Evolutionary conservation across 2,113 vertebrate species (phyloP).

Genomic region (Cyanoliseus patagonus): DNA sequence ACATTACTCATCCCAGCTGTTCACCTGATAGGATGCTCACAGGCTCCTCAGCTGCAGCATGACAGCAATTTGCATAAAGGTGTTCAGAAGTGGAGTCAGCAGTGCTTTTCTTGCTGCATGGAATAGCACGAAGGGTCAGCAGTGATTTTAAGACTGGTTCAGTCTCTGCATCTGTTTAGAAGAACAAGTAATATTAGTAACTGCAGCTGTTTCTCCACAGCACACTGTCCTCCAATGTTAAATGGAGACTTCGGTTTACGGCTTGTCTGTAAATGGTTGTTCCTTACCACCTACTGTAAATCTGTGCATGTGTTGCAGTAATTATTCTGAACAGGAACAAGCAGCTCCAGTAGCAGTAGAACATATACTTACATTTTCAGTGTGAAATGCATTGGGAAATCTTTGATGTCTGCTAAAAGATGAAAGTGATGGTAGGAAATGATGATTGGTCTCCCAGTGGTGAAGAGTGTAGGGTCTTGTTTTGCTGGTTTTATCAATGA

Average conservation of each 20-base stretch:
- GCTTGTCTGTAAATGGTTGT: neutral
- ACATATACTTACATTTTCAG: neutral
- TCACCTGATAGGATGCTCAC: neutral
- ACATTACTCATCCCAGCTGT: neutral
- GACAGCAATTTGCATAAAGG: neutral
- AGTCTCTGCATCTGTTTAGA: neutral
- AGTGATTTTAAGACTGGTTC: neutral
- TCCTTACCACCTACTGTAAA: neutral
- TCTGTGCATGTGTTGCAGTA: neutral
- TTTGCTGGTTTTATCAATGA: neutral
- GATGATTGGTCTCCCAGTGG: neutral
- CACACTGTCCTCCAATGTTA: accelerated
- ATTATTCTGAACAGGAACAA: neutral
- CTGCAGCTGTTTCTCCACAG: neutral
- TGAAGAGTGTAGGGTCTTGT: neutral
- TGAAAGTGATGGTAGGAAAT: neutral
- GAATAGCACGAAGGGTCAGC: neutral
- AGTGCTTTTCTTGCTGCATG: neutral
- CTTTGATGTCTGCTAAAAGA: neutral
- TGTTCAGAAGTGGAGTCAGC: neutral
- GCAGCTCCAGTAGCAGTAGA: neutral
- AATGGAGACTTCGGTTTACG: neutral
- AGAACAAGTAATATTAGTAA: neutral
- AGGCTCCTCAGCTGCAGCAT: neutral
- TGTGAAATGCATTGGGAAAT: neutral